Percentiles rank a stretch among this genome's conserved stretches.
phyloP scores from a whole-genome alignment of 2,797 vertebrate genomes.

The Aphelocoma californica region DNA sequence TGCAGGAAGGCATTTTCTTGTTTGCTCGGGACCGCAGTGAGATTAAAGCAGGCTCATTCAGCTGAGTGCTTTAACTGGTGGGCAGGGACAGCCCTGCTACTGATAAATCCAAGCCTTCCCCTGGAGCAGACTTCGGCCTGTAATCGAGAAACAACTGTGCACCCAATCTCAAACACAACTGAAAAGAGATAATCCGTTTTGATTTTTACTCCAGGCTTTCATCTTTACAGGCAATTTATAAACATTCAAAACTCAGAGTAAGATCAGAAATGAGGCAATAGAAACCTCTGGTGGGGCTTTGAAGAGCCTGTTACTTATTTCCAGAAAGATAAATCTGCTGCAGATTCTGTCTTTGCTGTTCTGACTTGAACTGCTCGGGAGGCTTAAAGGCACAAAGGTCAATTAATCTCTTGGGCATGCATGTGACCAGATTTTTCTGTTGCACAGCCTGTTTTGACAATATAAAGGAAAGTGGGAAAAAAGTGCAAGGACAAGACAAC shows the following conservation, averaged over 20 bases:
- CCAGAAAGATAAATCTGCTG: not conserved
- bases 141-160: too few species aligned
- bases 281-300: not conserved
- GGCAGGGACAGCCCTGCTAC: not conserved
- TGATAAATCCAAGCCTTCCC: not conserved
- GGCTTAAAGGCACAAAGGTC: constrained; percentile 8
- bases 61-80: not conserved
- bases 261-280: not conserved
- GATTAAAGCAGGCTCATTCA: not conserved
- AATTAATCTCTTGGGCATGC: not conserved
- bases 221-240: not conserved
- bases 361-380: not conserved
- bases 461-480: not conserved
- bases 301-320: not conserved
- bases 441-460: not conserved
- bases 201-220: not conserved
- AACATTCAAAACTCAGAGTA: not conserved
- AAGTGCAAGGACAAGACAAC: not conserved
- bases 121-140: not conserved
- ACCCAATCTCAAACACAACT: not conserved
- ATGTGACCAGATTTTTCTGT: not conserved
- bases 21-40: not conserved
- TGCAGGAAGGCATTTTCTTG: not conserved
- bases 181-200: not conserved
- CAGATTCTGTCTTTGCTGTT: not conserved